A percentile compares a stretch with the other conserved stretches of the same genome.
These are phyloP conservation scores for Cirrhinus mrigala DNA, from an alignment of 2,797 vertebrate species.

Conservation along the genomic window DNA sequence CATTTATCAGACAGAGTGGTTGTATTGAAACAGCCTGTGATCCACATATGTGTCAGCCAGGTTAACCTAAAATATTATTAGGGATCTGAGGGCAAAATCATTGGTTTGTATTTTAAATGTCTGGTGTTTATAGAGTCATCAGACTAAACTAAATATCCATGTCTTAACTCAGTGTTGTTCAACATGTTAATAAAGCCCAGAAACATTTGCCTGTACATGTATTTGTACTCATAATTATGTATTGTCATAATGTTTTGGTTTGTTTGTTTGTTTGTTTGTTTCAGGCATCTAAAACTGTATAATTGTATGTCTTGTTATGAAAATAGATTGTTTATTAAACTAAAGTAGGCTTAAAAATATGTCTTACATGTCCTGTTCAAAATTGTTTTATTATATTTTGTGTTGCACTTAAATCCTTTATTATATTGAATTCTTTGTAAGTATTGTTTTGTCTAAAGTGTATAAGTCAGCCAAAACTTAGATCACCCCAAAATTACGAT, in stretches of 20 bases:
- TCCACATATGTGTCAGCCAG: not conserved
- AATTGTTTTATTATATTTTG: not conserved
- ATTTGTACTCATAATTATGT: not conserved
- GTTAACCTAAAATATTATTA: not conserved
- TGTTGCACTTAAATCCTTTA: conserved; percentile 1
- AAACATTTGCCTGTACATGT: not conserved
- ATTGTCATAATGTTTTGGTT: conserved; percentile 1
- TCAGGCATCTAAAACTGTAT: conserved; percentile 13
- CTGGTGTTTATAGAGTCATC: not conserved
- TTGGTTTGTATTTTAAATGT: not conserved
- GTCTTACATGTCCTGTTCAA: not conserved
- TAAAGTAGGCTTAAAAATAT: not conserved
- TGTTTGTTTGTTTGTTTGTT: not conserved
- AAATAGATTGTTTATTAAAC: not conserved
- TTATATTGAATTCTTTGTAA: not conserved
- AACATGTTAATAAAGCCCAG: conserved; percentile 18
- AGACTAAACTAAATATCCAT: not conserved
- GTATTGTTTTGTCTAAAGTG: not conserved
- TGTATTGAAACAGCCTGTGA: not conserved
- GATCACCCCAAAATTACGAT: not conserved
- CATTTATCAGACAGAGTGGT: not conserved
- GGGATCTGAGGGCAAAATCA: not conserved
- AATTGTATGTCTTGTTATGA: not conserved
- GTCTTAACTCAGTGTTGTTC: not conserved
- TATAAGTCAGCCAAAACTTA: not conserved